phyloP scores from a whole-genome alignment of 2,797 vertebrate species.

The Leptoclinus maculatus region DNA sequence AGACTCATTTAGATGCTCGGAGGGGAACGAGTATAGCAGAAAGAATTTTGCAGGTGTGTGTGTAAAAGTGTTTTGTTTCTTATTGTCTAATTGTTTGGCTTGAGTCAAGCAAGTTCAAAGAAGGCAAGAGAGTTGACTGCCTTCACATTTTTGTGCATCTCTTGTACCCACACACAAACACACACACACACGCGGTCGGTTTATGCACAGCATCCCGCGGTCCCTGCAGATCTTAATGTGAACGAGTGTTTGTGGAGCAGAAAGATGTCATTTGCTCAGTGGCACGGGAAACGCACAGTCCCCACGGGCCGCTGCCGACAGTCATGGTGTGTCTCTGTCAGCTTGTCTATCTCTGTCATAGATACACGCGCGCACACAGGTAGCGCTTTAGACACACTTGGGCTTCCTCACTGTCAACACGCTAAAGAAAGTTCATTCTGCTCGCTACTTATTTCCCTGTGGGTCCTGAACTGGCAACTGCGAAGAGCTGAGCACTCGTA shows the following conservation, averaged over 20 bases:
- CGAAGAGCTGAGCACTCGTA: conserved; percentile 55
- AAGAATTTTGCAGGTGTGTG: conserved; percentile 39
- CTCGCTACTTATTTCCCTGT: conserved; percentile 67
- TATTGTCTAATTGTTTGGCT: conserved; percentile 22
- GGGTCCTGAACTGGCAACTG: conserved; percentile 71
- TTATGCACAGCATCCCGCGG: conserved; percentile 27
- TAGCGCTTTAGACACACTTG: conserved; percentile 56
- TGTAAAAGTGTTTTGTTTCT: conserved; percentile 20
- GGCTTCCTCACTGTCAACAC: conserved; percentile 66
- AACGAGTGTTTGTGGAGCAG: conserved; percentile 74
- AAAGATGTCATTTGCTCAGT: conserved; percentile 77
- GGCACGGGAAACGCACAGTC: conserved; percentile 65
- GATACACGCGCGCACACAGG: conserved; percentile 42
- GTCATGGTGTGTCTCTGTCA: conserved; percentile 62
- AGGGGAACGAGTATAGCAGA: conserved; percentile 15
- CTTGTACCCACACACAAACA: not conserved
- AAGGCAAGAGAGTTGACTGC: conserved; percentile 28
- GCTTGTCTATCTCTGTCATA: conserved; percentile 62
- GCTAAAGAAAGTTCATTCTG: conserved; percentile 72
- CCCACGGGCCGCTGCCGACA: conserved; percentile 60
- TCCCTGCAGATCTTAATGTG: conserved; percentile 64
- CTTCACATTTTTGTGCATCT: conserved; percentile 17
- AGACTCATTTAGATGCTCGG: conserved; percentile 32
- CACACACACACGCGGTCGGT: conserved; percentile 13
- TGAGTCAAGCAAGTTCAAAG: conserved; percentile 31